Evolutionary conservation across 2,113 vertebrate genomes (phyloP), one percentile per base, ranked within the genome.

Genomic region (Phalacrocorax brasilianus): DNA sequence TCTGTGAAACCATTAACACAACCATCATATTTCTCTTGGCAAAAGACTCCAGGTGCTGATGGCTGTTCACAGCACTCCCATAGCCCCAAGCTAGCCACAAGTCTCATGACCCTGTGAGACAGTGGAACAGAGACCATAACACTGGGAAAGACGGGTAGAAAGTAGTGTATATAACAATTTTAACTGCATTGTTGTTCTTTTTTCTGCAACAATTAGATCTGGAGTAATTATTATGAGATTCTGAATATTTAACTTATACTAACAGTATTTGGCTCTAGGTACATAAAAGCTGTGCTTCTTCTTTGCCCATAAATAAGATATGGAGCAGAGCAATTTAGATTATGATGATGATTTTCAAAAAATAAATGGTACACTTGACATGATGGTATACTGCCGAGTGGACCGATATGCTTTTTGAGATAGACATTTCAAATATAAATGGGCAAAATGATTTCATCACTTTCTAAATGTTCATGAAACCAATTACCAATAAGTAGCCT

Each of bases 391-490:
- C 45, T 59, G 23, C 35, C 55, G 63, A 45, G n/a, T 70, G 56
- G 42, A 58, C 40, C 59, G 81, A 58, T 81, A 88, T 42, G 44
- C 4, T 84, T 92, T 80, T 75, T 45, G 35, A 93, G 44, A 59
- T 5, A 93, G 44, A 22, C 52, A 65, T 91, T 95, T 92, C 45
- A 79, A 91, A 71, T 74, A 93, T 50, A 89, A 95, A 80, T 62
- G 59, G 42, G 28, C 30, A 81, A 93, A 87, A 84, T 20, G 0
- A 67, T 86, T 95, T 91, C 47, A 86, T 71, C n/a, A 14, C 47
- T 95, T 92, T 71, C n/a, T 55, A 80, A 88, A 88, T 67, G 73
- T 61, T 89, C 83, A 38, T 73, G 55, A 87, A 95, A 95, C 44
- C 85, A 87, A 89, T 95, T 89, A 91, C 56, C 68, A 87, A 58